A percentile compares a stretch with the other conserved stretches of the same genome.
phyloP scores from a whole-genome alignment of 2,113 vertebrate genomes.

The Pollachius pollachius region DNA sequence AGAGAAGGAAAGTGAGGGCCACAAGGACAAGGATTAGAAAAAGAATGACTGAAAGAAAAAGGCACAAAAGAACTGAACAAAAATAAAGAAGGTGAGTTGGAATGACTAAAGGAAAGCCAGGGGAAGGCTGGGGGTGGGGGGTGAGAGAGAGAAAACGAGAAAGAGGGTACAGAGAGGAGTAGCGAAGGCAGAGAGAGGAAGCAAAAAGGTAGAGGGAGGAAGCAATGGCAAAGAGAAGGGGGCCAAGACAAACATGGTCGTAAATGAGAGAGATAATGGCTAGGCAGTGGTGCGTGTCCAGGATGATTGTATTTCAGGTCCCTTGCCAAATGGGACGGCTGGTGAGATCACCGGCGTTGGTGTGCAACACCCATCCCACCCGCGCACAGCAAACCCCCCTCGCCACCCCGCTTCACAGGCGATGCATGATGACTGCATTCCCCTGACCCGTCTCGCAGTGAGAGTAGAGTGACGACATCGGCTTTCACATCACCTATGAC shows the following conservation, averaged over 20 bases:
- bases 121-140: neutral
- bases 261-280: constrained; percentile 66
- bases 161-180: constrained; percentile 1
- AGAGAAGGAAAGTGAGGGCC: neutral
- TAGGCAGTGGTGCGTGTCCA: constrained; percentile 50
- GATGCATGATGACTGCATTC: constrained; percentile 31
- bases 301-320: constrained; percentile 55
- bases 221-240: neutral
- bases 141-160: constrained; percentile 21
- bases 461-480: constrained; percentile 15
- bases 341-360: constrained; percentile 11
- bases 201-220: constrained; percentile 23
- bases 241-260: constrained; percentile 44
- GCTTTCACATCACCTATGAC: constrained; percentile 1
- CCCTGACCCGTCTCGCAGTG: constrained; percentile 5
- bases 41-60: neutral
- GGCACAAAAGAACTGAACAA: neutral
- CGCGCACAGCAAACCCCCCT: neutral
- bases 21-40: constrained; percentile 5
- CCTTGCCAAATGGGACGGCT: constrained; percentile 42
- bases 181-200: constrained; percentile 46
- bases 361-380: neutral
- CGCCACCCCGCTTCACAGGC: constrained; percentile 19
- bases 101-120: neutral
- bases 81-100: constrained; percentile 12